phyloP scores from a whole-genome alignment of 2,113 vertebrate species.

The Lamprologus callipterus region DNA sequence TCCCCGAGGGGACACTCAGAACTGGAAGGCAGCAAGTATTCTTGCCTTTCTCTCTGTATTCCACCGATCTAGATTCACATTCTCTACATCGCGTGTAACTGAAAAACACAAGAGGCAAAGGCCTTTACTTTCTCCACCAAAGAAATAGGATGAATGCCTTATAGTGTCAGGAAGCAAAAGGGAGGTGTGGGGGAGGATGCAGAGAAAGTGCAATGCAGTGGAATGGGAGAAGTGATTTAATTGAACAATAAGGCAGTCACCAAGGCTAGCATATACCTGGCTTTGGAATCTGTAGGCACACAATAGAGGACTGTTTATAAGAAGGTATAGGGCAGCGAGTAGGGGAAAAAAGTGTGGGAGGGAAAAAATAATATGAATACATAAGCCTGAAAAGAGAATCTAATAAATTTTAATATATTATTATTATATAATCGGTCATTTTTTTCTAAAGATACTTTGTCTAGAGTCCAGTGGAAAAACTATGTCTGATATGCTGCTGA shows the following conservation, averaged over 20 bases:
- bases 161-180: neutral
- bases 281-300: slow-evolving; percentile 10
- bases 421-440: neutral
- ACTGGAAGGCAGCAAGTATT: slow-evolving; percentile 3
- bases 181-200: neutral
- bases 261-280: slow-evolving; percentile 45
- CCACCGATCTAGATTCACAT: neutral
- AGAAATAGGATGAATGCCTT: slow-evolving; percentile 8
- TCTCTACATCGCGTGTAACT: slow-evolving; percentile 42
- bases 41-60: neutral
- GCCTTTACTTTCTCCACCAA: slow-evolving; percentile 17
- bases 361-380: neutral
- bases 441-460: neutral
- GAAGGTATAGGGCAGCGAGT: neutral
- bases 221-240: neutral
- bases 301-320: neutral
- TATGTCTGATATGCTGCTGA: neutral
- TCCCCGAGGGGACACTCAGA: slow-evolving; percentile 38
- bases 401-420: neutral
- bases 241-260: slow-evolving; percentile 48
- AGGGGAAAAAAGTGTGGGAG: neutral
- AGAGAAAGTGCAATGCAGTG: neutral
- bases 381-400: neutral
- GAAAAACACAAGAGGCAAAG: slow-evolving; percentile 56
- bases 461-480: neutral